Conservation (phyloP, 2,113 vertebrate genomes). For the Neolamprologus toae region DNA sequence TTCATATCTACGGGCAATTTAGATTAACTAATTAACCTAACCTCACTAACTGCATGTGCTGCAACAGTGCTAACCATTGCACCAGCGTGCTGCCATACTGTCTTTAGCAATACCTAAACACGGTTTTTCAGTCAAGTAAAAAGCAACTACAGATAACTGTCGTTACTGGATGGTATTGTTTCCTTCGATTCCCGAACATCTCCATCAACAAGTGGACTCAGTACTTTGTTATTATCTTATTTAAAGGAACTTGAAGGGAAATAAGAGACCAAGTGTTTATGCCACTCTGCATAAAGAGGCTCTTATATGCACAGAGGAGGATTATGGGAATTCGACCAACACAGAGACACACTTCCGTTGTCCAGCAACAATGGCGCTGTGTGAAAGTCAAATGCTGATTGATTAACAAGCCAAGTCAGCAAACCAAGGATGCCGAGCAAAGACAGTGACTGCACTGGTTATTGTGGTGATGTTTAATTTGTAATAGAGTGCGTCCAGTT, state of each 20-base stretch:
- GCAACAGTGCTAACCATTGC: background rate
- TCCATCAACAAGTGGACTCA: background rate
- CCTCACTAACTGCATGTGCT: background rate
- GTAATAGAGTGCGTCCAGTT: background rate
- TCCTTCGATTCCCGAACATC: fast-evolving
- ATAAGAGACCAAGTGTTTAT: background rate
- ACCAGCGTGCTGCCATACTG: background rate
- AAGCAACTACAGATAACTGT: background rate
- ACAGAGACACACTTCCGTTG: background rate
- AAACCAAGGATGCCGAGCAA: background rate
- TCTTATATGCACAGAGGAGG: background rate
- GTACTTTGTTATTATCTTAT: background rate
- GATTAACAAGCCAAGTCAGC: background rate
- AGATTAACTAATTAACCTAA: background rate
- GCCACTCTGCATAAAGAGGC: background rate
- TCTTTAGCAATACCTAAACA: background rate
- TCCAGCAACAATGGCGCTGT: background rate
- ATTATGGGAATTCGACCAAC: background rate
- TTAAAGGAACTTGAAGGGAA: background rate
- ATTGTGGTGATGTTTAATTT: background rate
- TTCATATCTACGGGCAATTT: background rate
- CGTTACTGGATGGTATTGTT: background rate
- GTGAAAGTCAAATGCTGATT: background rate
- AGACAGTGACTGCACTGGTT: background rate
- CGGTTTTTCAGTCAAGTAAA: background rate